Evolutionary conservation across 1,140 invertebrate genomes (phyloP), one percentile per base, ranked within the genome.

Genomic region (Eumaeus atala): DNA sequence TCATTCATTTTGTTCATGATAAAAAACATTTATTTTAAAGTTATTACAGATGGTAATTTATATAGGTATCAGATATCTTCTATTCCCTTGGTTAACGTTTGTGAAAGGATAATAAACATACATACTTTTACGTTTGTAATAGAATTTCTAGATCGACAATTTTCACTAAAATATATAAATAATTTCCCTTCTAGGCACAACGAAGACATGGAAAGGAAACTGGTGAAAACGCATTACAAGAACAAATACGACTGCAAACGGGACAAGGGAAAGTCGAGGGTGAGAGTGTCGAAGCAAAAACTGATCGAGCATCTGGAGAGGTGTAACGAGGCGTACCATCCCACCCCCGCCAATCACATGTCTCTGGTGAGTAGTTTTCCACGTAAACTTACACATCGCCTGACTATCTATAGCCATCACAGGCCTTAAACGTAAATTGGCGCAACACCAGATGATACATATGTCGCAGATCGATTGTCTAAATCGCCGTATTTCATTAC

Each of bases 131-230:
- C n/a, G 21, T 6, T 28, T 3, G 21, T 28, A 28, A 28, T 28
- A 28, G 21, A 28, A 28, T 28, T 28, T 28, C 6, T 28, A 3
- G 6, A 28, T 28, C 6, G 6, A 28, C 21, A 28, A 28, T 6
- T 28, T 28, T 2, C 6, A 28, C 21, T 6, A 2, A 28, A 28
- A 28, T 28, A n/a, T n/a, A n/a, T n/a, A n/a, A n/a, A n/a, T n/a
- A n/a, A n/a, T n/a, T n/a, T n/a, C n/a, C n/a, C 40, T 48, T 67
- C 54, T 51, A 91, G 90, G 52, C 93, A 94, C 63, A 94, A 94
- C 69, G 89, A 90, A 57, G 90, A 93, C 57, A 95, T 94, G 93
- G 92, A 94, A 64, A 93, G 93, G 63, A 86, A 91, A 11, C 89
- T 95, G 85, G 84, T 93, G 17, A 91, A 92, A 65, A 89, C 89